Percentiles rank a stretch among this genome's conserved stretches.
Evolutionary conservation across 1,140 invertebrate species (phyloP).

Genomic region (Diabrotica undecimpunctata): DNA sequence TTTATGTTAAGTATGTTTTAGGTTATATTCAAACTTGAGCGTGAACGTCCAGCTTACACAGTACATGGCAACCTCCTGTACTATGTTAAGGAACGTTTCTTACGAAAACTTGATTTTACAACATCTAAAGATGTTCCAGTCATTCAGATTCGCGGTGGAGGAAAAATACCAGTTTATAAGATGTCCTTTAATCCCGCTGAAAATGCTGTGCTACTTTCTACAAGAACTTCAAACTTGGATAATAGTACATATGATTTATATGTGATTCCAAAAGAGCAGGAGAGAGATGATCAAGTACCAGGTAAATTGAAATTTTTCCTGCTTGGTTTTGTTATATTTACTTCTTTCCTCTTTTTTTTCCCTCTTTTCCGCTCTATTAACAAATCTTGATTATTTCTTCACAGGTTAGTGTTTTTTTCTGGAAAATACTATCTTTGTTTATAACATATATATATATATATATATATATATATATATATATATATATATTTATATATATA

Average conservation of each 20-base stretch:
- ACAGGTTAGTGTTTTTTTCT: too few species aligned
- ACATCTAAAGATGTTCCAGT: conserved; percentile 89
- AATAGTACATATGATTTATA: conserved; percentile 95
- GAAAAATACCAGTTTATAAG: conserved; percentile 70
- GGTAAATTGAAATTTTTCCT: background rate
- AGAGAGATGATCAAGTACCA: conserved; percentile 49
- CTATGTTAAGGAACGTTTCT: conserved; percentile 91
- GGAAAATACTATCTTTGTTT: too few species aligned
- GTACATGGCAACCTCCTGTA: conserved; percentile 91
- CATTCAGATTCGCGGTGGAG: conserved; percentile 85
- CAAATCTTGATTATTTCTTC: too few species aligned
- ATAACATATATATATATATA: too few species aligned
- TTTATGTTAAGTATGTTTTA: conserved; percentile 13
- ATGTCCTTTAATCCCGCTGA: conserved; percentile 97
- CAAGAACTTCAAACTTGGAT: conserved; percentile 75
- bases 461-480: too few species aligned
- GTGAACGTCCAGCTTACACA: conserved; percentile 94
- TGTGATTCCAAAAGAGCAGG: conserved; percentile 73
- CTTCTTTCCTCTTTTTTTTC: too few species aligned
- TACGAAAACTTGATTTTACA: conserved; percentile 89
- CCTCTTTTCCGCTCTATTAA: too few species aligned
- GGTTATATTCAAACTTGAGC: conserved; percentile 65
- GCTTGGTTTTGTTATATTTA: too few species aligned
- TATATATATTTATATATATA: too few species aligned
- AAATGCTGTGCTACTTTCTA: conserved; percentile 82